Evolutionary conservation across 2,113 vertebrate species (phyloP).

Genomic region (Amphilophus citrinellus): DNA sequence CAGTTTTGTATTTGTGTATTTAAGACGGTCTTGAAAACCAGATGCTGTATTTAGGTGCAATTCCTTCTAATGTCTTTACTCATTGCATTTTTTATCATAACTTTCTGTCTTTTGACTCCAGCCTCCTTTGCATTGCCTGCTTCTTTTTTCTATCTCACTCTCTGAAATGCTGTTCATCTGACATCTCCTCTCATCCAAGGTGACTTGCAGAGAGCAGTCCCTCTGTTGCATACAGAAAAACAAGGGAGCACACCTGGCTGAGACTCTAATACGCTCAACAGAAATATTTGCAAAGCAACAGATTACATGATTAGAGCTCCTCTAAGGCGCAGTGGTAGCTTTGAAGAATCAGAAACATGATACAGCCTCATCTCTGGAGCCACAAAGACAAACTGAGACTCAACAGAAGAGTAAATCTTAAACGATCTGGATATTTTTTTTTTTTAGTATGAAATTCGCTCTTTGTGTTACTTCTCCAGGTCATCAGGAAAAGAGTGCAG

Average conservation of each 20-base stretch:
- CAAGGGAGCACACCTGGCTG: conserved; percentile 46
- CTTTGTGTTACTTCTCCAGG: neutral
- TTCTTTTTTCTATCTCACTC: conserved; percentile 5
- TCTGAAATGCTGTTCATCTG: conserved; percentile 27
- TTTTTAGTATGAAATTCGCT: neutral
- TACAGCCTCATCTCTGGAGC: conserved; percentile 14
- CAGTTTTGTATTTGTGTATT: neutral
- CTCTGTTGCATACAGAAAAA: conserved; percentile 50
- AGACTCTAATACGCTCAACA: neutral
- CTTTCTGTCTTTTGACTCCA: neutral
- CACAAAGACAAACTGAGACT: neutral
- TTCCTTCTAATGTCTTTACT: neutral
- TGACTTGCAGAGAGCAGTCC: conserved; percentile 53
- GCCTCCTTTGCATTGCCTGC: neutral
- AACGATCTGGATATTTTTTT: neutral
- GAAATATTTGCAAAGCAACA: conserved; percentile 53
- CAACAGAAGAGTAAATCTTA: conserved; percentile 11
- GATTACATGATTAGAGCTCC: conserved; percentile 43
- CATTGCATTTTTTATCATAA: neutral
- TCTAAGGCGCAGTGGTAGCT: conserved; percentile 26
- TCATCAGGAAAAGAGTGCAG: neutral
- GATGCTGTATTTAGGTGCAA: neutral
- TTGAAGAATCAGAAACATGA: conserved; percentile 28
- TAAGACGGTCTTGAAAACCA: neutral
- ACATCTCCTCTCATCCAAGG: conserved; percentile 57